These are phyloP conservation scores for Hypselothyrea guttata DNA, from an alignment of 2,888 invertebrate species.

Conservation along the genomic window DNA sequence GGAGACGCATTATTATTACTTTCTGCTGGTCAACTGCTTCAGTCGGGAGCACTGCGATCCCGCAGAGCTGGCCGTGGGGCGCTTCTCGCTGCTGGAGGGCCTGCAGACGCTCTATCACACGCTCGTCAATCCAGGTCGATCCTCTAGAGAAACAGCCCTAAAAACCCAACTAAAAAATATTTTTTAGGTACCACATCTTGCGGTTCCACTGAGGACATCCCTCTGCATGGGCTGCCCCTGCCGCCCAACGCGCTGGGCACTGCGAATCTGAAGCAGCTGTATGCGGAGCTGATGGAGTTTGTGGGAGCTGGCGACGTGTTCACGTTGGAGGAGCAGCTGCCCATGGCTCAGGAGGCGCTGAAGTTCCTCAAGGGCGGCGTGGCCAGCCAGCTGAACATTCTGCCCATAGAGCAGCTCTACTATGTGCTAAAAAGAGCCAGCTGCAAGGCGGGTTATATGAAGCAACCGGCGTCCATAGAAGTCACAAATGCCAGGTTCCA, in stretches of 20 bases:
- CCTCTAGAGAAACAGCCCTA: too few relatives aligned
- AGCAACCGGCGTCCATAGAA: conserved; percentile 9
- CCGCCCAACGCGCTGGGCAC: conserved; percentile 30
- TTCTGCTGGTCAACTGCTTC: conserved; percentile 31
- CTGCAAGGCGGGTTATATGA: conserved; percentile 7
- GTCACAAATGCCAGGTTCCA: conserved; percentile 11
- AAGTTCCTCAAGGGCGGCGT: conserved; percentile 16
- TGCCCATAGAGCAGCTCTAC: conserved; percentile 39
- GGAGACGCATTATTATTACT: conserved; percentile 21
- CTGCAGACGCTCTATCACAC: conserved; percentile 24
- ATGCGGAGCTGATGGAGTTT: conserved; percentile 13
- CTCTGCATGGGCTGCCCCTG: conserved; percentile 24
- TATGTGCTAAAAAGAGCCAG: conserved; percentile 23
- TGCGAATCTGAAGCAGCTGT: conserved; percentile 17
- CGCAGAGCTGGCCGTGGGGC: conserved; percentile 21
- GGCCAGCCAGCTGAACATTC: conserved; percentile 11
- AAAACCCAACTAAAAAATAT: too few relatives aligned
- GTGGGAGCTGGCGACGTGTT: conserved; percentile 15
- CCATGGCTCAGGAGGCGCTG: conserved; percentile 7
- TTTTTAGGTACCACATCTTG: neutral
- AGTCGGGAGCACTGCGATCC: conserved; percentile 13
- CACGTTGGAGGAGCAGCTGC: conserved; percentile 20
- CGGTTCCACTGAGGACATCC: too few relatives aligned
- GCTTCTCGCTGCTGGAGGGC: conserved; percentile 28
- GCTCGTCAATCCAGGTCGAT: conserved; percentile 40